Evolutionary conservation across 2,797 vertebrate genomes (phyloP).

Genomic region (Pangasius mekongensis): DNA sequence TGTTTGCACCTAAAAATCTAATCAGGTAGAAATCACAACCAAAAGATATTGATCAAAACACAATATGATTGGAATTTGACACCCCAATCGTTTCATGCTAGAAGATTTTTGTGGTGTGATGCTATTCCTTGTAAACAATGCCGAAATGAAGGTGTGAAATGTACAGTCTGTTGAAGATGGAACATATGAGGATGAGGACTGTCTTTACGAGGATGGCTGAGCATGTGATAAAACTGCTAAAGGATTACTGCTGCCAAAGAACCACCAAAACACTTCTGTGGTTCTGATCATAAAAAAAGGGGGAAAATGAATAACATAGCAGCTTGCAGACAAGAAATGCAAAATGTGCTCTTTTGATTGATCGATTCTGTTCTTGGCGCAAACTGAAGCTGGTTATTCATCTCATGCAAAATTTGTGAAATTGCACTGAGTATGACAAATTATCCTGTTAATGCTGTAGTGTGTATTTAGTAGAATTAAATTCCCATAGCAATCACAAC

Average conservation of each 20-base stretch:
- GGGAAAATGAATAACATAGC: neutral
- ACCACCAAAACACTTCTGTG: conserved; percentile 2
- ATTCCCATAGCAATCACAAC: neutral
- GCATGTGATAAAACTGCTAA: conserved; percentile 6
- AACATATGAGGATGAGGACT: conserved; percentile 23
- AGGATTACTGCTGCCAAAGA: conserved; percentile 12
- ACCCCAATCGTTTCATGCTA: neutral
- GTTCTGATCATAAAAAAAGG: conserved; percentile 7
- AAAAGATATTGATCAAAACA: neutral
- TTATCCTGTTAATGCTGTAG: neutral
- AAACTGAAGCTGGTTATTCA: neutral
- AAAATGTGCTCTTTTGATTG: conserved; percentile 11
- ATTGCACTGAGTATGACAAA: neutral
- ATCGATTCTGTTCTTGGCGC: conserved; percentile 1
- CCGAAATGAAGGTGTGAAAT: neutral
- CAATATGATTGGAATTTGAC: neutral
- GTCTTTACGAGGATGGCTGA: neutral
- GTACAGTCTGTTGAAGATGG: conserved; percentile 25
- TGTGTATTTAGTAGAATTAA: conserved; percentile 4
- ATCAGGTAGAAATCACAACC: neutral
- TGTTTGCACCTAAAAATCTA: neutral
- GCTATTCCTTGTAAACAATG: neutral
- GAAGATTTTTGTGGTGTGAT: neutral
- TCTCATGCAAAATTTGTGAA: neutral
- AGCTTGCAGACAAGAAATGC: neutral